Percentiles rank a stretch among this genome's conserved stretches.
phyloP scores from a whole-genome alignment of 2,888 invertebrate genomes.

The Hartigia nigra region DNA sequence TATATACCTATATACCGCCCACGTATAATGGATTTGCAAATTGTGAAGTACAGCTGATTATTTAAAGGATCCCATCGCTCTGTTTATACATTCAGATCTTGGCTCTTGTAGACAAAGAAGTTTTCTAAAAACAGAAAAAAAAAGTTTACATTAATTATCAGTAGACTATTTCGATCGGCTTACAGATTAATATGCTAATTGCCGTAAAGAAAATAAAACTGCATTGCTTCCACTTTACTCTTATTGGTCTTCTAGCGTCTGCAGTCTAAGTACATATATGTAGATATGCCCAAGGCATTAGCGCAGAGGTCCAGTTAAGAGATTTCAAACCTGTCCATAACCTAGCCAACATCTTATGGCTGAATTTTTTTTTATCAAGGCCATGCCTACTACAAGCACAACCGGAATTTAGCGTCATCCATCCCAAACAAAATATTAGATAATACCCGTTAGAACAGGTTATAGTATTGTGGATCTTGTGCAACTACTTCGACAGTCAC shows the following conservation, averaged over 20 bases:
- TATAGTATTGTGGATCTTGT: conserved; percentile 13
- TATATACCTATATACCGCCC: background rate
- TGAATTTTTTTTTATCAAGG: conserved; percentile 1
- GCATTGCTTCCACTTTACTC: background rate
- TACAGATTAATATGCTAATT: background rate
- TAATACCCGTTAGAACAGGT: conserved; percentile 30
- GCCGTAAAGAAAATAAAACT: background rate
- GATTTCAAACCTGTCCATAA: conserved; percentile 15
- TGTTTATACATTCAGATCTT: background rate
- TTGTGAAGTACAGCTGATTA: background rate
- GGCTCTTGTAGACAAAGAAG: background rate
- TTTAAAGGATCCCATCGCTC: background rate
- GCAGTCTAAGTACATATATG: background rate
- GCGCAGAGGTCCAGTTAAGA: background rate
- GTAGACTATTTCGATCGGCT: background rate
- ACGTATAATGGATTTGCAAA: background rate
- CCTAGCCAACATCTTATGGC: conserved; percentile 21
- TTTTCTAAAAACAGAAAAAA: background rate
- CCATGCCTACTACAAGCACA: conserved; percentile 12
- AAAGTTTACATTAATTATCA: background rate
- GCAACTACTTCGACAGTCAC: conserved; percentile 5
- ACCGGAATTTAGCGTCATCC: conserved; percentile 3
- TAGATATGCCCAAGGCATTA: background rate
- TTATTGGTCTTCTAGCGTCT: background rate
- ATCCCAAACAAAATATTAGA: conserved; percentile 19